Evolutionary conservation across 2,888 invertebrate species (phyloP), one percentile per base, ranked within the genome.

Genomic region (Drosophila glabriapex): DNA sequence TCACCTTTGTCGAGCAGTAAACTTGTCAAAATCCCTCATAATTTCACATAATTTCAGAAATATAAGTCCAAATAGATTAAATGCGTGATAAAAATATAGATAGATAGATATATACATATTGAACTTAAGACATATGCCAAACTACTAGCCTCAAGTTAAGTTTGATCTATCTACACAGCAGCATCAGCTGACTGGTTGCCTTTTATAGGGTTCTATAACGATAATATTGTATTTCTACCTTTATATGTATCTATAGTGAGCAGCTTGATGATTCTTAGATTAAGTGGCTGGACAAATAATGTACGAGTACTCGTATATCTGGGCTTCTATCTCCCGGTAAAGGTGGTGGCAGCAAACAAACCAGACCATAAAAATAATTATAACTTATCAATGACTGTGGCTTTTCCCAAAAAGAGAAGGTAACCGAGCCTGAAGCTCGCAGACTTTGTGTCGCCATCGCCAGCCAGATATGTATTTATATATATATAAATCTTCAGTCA

Each of bases 321-420:
- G 39, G 19, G 55, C 58, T 60, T 68, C 73, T 85, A 88, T 85
- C 83, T 72, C 2, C 35, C 39, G 56, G 52, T 62, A 67, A 73
- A 76, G 83, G 78, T 74, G 78, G 76, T 74, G 85, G 67, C 79
- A 73, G 83, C 80, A 84, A 89, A 87, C 80, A 89, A 79, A 74
- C 60, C 25, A 39, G 58, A 53, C 39, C 80, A 80, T 90, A 90
- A 89, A 89, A 78, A 76, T 80, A 85, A 85, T 90, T 85, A 89
- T 88, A 88, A 85, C 85, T 89, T 85, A 76, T 88, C 85, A 90
- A 85, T 77, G 79, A 82, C 80, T 41, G 35, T 68, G 81, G 63
- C 31, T 31, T 66, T 61, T 59, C 59, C 28, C 16, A 25, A 25
- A 29, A 16, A 16, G 52, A 55, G 55, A 54, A 58, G 68, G 60